Conservation (phyloP, 2,113 vertebrate genomes). For the Hipposideros armiger region DNA sequence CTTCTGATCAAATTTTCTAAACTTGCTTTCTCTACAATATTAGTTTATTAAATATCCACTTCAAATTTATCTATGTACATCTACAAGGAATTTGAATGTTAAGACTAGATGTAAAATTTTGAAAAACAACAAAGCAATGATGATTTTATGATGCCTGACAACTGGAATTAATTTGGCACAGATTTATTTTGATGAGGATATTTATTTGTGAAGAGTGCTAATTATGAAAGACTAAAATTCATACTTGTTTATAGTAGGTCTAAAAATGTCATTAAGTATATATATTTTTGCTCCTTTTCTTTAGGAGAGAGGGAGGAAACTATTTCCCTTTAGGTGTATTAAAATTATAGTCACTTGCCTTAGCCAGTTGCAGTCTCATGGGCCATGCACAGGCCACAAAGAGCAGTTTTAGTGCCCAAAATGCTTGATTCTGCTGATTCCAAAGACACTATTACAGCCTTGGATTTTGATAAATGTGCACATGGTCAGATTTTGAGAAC, state of each 20-base stretch:
- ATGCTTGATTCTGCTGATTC: background rate
- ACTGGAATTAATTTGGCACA: background rate
- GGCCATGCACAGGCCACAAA: background rate
- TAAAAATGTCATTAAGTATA: background rate
- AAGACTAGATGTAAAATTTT: constrained; percentile 27
- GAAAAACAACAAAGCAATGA: background rate
- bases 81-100: background rate
- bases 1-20: background rate
- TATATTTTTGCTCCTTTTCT: background rate
- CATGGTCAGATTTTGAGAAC: background rate
- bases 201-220: background rate
- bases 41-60: background rate
- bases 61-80: background rate
- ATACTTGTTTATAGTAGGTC: background rate
- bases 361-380: background rate
- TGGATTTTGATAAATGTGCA: background rate
- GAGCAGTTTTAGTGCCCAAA: background rate
- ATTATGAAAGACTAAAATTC: constrained; percentile 37
- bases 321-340: background rate
- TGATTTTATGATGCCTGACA: background rate
- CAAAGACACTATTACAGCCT: background rate
- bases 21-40: background rate
- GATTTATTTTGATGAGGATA: constrained; percentile 17
- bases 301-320: background rate
- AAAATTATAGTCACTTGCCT: background rate